Evolutionary conservation across 2,888 invertebrate genomes (phyloP).

Genomic region (Aphidoletes aphidimyza): DNA sequence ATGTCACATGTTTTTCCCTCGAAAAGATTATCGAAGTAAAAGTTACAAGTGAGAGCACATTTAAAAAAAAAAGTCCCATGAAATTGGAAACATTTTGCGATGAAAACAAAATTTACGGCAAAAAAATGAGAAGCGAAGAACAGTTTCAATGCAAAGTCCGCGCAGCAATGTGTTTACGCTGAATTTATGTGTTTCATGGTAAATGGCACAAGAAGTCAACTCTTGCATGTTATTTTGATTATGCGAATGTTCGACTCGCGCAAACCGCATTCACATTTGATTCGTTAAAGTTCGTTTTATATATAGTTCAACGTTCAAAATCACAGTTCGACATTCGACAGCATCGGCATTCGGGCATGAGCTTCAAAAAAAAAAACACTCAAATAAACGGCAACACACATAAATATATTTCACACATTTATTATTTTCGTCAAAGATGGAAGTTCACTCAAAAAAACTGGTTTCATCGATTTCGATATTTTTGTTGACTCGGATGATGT

Average conservation of each 20-base stretch:
- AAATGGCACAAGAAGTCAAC: no score
- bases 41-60: background rate
- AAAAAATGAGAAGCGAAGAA: background rate
- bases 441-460: conserved; percentile 30
- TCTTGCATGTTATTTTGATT: background rate
- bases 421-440: conserved; percentile 31
- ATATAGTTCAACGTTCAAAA: background rate
- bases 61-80: background rate
- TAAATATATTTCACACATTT: conserved; percentile 47
- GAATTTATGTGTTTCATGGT: no score
- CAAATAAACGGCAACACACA: no score
- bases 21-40: conserved; percentile 22
- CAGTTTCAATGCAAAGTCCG: no score
- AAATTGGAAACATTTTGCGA: background rate
- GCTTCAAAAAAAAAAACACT: background rate
- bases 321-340: background rate
- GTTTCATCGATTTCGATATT: background rate
- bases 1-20: conserved; percentile 48
- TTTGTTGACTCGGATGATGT: no score
- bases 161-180: no score
- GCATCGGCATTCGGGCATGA: background rate
- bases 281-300: background rate
- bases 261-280: background rate
- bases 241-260: background rate
- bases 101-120: background rate